These are phyloP conservation scores for Heliconius ismenius DNA, from an alignment of 2,888 invertebrate genomes.

Conservation along the genomic window DNA sequence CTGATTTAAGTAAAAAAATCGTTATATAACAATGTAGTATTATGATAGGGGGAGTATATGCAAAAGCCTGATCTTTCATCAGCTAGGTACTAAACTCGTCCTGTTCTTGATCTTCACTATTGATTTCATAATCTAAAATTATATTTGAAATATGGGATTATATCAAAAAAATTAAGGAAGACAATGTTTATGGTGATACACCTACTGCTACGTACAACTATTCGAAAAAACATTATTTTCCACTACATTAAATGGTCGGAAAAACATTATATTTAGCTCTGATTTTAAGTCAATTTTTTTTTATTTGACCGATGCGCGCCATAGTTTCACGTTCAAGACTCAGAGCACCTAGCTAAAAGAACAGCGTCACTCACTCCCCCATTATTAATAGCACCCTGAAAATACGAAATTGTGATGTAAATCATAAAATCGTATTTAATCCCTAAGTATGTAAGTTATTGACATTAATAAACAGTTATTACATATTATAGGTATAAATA, in stretches of 20 bases:
- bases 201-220: background rate
- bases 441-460: constrained; percentile 51
- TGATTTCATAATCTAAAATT: background rate
- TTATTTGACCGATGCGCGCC: background rate
- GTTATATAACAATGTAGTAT: constrained; percentile 3
- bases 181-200: background rate
- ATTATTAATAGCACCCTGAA: constrained; percentile 68
- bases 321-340: background rate
- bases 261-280: background rate
- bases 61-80: background rate
- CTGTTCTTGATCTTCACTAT: background rate
- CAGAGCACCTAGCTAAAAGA: background rate
- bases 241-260: too few relatives aligned
- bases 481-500: constrained; percentile 54
- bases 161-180: constrained; percentile 12
- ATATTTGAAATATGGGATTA: background rate
- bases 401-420: constrained; percentile 51
- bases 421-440: constrained; percentile 42
- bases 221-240: background rate
- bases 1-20: background rate
- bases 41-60: constrained; percentile 15
- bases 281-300: background rate
- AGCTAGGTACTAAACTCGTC: background rate
- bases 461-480: constrained; percentile 54
- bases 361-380: background rate